phyloP scores from a whole-genome alignment of 2,888 invertebrate species.

The Eupithecia subumbrata region DNA sequence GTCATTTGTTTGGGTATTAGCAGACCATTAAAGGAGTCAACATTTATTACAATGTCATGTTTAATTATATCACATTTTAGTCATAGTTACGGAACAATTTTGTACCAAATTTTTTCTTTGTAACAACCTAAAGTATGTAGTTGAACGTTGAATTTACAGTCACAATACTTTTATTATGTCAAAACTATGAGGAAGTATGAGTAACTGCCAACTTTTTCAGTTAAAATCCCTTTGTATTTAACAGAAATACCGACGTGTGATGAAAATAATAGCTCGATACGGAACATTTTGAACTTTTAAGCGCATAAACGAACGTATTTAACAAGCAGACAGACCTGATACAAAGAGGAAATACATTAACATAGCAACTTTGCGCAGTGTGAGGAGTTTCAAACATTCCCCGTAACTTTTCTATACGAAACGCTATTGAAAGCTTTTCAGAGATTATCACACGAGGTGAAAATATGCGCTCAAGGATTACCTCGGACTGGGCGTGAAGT shows the following conservation, averaged over 20 bases:
- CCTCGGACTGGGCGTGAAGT: conserved; percentile 67
- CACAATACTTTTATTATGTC: background rate
- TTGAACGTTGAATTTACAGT: background rate
- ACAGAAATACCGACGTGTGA: conserved; percentile 27
- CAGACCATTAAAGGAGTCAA: background rate
- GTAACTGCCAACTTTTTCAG: background rate
- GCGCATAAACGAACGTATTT: conserved; percentile 54
- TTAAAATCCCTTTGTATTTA: background rate
- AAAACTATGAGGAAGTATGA: background rate
- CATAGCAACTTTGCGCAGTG: conserved; percentile 72
- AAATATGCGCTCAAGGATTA: conserved; percentile 79
- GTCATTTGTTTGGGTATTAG: background rate
- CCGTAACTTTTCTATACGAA: conserved; percentile 80
- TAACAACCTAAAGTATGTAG: background rate
- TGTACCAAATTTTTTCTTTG: background rate
- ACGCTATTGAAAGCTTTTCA: conserved; percentile 80
- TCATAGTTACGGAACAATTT: background rate
- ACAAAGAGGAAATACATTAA: conserved; percentile 82
- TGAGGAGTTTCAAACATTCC: conserved; percentile 79
- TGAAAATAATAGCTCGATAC: conserved; percentile 44
- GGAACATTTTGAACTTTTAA: conserved; percentile 46
- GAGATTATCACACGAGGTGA: conserved; percentile 78
- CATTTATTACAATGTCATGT: background rate
- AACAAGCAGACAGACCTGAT: conserved; percentile 71
- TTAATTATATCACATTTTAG: background rate